Percentiles rank a stretch among this genome's conserved stretches.
Evolutionary conservation across 2,888 invertebrate genomes (phyloP).

Genomic region (Scaptomyza polygonia): DNA sequence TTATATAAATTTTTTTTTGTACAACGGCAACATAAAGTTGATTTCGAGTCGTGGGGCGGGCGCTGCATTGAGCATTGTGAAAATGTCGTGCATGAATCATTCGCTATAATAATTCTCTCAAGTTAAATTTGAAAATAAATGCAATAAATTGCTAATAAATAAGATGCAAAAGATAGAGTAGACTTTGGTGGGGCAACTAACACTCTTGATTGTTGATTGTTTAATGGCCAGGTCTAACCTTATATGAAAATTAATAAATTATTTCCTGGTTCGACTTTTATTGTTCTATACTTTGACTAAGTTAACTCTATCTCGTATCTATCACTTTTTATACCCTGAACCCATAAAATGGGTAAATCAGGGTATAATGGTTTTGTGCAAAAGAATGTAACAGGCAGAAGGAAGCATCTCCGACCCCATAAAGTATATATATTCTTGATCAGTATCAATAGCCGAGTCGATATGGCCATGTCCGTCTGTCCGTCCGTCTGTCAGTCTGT

Average conservation of each 20-base stretch:
- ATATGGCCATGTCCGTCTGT: too few relatives aligned
- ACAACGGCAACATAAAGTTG: slow-evolving; percentile 42
- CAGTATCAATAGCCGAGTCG: too few relatives aligned
- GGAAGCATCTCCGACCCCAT: too few relatives aligned
- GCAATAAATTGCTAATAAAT: slow-evolving; percentile 39
- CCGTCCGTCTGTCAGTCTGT: too few relatives aligned
- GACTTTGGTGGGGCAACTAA: slow-evolving; percentile 8
- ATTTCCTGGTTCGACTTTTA: not conserved
- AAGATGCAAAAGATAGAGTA: slow-evolving; percentile 39
- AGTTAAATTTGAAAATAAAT: slow-evolving; percentile 17
- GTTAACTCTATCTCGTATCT: too few relatives aligned
- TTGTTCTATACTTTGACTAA: too few relatives aligned
- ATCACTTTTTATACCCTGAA: too few relatives aligned
- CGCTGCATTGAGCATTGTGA: slow-evolving; percentile 44
- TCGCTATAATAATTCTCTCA: slow-evolving; percentile 18
- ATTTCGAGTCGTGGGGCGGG: slow-evolving; percentile 18
- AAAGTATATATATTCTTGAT: too few relatives aligned
- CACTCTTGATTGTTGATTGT: slow-evolving; percentile 1
- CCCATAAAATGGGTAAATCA: too few relatives aligned
- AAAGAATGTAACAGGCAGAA: too few relatives aligned
- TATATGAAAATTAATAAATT: not conserved
- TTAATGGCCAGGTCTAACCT: not conserved
- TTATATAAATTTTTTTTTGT: not conserved
- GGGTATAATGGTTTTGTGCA: too few relatives aligned
- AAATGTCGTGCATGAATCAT: slow-evolving; percentile 61